Percentiles rank a stretch among this genome's conserved stretches.
These are phyloP conservation scores for Rhopalosiphum maidis DNA, from an alignment of 1,140 invertebrate genomes.

Conservation along the genomic window DNA sequence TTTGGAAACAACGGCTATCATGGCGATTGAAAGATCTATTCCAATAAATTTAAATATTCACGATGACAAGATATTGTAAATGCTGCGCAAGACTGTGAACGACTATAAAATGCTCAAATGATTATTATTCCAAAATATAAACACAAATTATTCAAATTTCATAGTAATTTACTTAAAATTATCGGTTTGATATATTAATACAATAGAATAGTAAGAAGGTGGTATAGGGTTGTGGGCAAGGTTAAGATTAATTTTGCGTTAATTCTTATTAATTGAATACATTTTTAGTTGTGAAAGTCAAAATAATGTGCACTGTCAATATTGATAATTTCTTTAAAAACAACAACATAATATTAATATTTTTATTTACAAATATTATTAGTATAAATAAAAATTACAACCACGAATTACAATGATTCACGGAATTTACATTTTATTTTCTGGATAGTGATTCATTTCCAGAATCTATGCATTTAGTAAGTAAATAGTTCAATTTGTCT, in stretches of 20 bases:
- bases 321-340: not conserved
- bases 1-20: not conserved
- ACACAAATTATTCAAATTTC: no score
- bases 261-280: not conserved
- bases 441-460: not conserved
- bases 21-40: not conserved
- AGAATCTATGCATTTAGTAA: conserved; percentile 40
- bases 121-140: not conserved
- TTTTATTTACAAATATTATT: not conserved
- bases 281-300: not conserved
- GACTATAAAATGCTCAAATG: not conserved
- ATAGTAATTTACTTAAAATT: not conserved
- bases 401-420: not conserved
- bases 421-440: not conserved
- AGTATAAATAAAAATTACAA: not conserved
- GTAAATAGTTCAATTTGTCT: not conserved
- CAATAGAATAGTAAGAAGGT: not conserved
- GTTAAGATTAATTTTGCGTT: not conserved
- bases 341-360: not conserved
- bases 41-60: no score
- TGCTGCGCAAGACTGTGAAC: not conserved
- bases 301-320: not conserved
- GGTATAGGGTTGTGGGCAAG: not conserved
- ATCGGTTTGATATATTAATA: not conserved
- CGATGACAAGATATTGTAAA: no score